These are phyloP conservation scores for Oophaga sylvatica DNA, from an alignment of 2,797 vertebrate genomes.

Conservation along the genomic window DNA sequence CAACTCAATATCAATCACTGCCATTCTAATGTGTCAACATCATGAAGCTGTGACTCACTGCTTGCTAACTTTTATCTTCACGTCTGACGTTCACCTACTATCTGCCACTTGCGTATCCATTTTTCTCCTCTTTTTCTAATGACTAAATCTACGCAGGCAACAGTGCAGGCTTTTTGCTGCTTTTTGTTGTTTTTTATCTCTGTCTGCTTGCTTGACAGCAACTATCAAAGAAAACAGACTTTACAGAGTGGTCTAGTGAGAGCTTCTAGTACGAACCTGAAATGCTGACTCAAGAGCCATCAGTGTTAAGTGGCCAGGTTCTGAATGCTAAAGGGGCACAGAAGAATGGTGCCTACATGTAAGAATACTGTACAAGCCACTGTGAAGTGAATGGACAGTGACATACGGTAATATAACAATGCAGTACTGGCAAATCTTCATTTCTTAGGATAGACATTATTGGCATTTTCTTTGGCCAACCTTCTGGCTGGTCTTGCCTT, in stretches of 20 bases:
- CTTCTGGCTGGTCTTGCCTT: neutral
- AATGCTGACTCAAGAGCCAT: conserved; percentile 30
- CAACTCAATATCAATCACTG: neutral
- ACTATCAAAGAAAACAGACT: conserved; percentile 13
- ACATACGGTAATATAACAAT: too few species aligned
- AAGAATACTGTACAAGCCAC: neutral
- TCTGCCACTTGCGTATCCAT: neutral
- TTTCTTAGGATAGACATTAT: too few species aligned
- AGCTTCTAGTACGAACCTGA: conserved; percentile 4
- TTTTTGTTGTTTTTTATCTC: conserved; percentile 22
- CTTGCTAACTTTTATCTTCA: conserved; percentile 2
- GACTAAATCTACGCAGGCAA: conserved; percentile 13
- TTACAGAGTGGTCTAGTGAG: conserved; percentile 22
- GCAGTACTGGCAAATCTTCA: too few species aligned
- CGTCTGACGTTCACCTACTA: neutral
- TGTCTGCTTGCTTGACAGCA: conserved; percentile 30
- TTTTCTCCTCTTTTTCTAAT: conserved; percentile 25
- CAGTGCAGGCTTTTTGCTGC: conserved; percentile 18
- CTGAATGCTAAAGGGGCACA: neutral
- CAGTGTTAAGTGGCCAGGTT: conserved; percentile 2
- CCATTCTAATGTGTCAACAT: neutral
- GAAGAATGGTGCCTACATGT: neutral
- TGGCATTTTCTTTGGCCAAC: neutral
- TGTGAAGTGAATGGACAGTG: too few species aligned
- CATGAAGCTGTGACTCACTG: conserved; percentile 1